A percentile compares a stretch with the other conserved stretches of the same genome.
Conservation (phyloP, 2,888 invertebrate species). For the Yponomeuta malinellus region DNA sequence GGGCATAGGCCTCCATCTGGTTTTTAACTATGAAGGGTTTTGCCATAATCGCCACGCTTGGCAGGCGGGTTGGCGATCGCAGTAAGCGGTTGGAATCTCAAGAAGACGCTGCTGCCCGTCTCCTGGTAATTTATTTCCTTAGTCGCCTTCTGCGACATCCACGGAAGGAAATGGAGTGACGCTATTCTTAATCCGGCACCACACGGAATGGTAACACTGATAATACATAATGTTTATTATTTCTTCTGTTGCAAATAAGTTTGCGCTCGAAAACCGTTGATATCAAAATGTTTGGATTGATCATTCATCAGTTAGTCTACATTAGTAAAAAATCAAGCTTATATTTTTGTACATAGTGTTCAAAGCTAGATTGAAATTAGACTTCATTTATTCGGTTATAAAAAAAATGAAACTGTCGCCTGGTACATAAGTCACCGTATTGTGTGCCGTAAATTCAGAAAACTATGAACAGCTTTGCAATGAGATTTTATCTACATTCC, state of each 20-base stretch:
- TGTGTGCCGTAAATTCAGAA: conserved; percentile 7
- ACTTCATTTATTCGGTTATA: not conserved
- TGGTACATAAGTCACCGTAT: not conserved
- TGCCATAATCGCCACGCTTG: too few species aligned
- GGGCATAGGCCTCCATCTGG: too few species aligned
- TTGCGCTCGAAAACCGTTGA: conserved; percentile 51
- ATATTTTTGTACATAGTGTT: too few species aligned
- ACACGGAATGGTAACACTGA: conserved; percentile 35
- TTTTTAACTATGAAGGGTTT: too few species aligned
- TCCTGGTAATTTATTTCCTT: too few species aligned
- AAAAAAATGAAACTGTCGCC: not conserved
- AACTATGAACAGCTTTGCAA: conserved; percentile 11
- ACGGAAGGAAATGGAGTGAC: too few species aligned
- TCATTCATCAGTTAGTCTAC: conserved; percentile 68
- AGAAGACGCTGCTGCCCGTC: too few species aligned
- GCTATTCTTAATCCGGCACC: too few species aligned
- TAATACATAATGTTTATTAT: conserved; percentile 63
- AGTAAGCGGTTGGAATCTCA: too few species aligned
- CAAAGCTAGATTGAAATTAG: not conserved
- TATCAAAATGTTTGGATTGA: conserved; percentile 58
- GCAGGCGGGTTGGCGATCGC: too few species aligned
- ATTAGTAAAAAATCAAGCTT: conserved; percentile 36
- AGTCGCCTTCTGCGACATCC: too few species aligned
- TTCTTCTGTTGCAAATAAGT: conserved; percentile 60
- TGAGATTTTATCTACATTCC: conserved; percentile 7